Conservation (phyloP, 2,888 invertebrate genomes). For the Lasioglossum zephyrum region DNA sequence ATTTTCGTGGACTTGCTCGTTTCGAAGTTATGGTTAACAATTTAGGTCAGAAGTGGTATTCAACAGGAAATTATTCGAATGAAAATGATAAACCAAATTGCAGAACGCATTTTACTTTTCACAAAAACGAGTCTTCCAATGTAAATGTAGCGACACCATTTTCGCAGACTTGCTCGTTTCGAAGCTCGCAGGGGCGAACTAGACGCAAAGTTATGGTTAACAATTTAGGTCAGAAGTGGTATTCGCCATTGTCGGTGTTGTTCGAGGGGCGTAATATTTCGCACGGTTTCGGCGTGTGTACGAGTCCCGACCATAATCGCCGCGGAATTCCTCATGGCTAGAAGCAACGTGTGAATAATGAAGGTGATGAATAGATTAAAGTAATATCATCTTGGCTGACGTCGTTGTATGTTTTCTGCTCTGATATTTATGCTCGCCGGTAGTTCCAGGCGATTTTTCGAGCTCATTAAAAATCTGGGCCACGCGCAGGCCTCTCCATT, state of each 20-base stretch:
- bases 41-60: background rate
- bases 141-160: background rate
- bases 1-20: background rate
- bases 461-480: slow-evolving; percentile 59
- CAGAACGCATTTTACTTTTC: background rate
- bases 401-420: slow-evolving; percentile 52
- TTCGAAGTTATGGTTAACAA: background rate
- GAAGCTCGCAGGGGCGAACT: background rate
- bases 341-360: slow-evolving; percentile 41
- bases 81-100: background rate
- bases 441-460: slow-evolving; percentile 48
- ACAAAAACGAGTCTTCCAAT: too few species aligned
- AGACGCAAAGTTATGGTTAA: background rate
- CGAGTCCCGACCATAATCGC: slow-evolving; percentile 7
- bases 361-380: slow-evolving; percentile 50
- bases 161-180: background rate
- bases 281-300: background rate
- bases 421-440: slow-evolving; percentile 52
- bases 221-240: background rate
- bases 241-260: background rate
- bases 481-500: slow-evolving; percentile 35
- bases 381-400: slow-evolving; percentile 40
- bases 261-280: background rate
- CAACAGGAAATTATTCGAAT: too few species aligned
- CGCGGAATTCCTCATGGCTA: slow-evolving; percentile 31